Evolutionary conservation across 2,797 vertebrate species (phyloP).

Genomic region (Xyrichtys novacula): DNA sequence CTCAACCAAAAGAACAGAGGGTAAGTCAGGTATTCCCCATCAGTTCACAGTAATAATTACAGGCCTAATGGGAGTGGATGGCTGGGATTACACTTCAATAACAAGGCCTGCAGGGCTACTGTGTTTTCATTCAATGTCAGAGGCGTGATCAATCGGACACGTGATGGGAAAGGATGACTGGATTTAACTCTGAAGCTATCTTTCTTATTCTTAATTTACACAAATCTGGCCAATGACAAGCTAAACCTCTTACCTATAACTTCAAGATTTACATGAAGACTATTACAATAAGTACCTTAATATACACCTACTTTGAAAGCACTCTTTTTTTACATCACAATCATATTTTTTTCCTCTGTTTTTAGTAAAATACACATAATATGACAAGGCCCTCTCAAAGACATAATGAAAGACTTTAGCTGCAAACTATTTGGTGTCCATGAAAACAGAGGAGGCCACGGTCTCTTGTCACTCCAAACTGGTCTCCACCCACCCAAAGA

Average conservation of each 20-base stretch:
- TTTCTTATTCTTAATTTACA: too few relatives aligned
- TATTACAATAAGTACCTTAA: neutral
- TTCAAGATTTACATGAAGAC: too few relatives aligned
- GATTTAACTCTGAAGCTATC: neutral
- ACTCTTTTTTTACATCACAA: neutral
- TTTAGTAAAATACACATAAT: slow-evolving; percentile 10
- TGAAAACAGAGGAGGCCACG: slow-evolving; percentile 53
- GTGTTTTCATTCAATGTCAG: slow-evolving; percentile 37
- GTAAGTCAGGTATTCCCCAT: slow-evolving; percentile 35
- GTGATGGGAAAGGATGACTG: slow-evolving; percentile 4
- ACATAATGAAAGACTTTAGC: slow-evolving; percentile 45
- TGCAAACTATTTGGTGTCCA: slow-evolving; percentile 38
- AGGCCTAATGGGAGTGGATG: slow-evolving; percentile 28
- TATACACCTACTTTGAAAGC: neutral
- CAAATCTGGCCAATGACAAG: neutral
- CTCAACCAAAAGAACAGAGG: slow-evolving; percentile 19
- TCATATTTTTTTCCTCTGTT: neutral
- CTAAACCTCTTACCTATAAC: neutral
- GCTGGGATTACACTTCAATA: slow-evolving; percentile 47
- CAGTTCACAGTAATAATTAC: slow-evolving; percentile 53
- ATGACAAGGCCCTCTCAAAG: neutral
- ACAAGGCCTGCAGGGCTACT: slow-evolving; percentile 29
- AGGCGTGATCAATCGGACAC: slow-evolving; percentile 12
- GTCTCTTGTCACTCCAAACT: slow-evolving; percentile 57
- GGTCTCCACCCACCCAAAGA: slow-evolving; percentile 66